These are phyloP conservation scores for Uromys caudimaculatus DNA, from an alignment of 2,797 vertebrate species.

Conservation along the genomic window DNA sequence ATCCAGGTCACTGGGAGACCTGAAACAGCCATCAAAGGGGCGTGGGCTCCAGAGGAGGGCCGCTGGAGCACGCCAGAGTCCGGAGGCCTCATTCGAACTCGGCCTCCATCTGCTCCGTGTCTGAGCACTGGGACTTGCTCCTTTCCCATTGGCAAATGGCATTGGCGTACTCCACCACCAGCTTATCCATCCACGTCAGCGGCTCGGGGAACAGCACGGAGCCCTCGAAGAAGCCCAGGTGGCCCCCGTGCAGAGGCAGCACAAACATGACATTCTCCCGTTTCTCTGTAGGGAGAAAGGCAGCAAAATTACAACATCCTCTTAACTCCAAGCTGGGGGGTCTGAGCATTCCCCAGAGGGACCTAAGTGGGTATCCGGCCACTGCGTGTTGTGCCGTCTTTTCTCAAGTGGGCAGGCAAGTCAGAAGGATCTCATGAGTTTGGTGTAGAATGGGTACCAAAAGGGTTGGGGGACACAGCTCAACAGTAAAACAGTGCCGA, in stretches of 20 bases:
- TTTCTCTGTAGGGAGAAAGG: conserved; percentile 89
- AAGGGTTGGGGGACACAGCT: background rate
- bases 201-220: conserved; percentile 95
- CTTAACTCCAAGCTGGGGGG: background rate
- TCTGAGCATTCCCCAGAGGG: background rate
- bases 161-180: conserved; percentile 95
- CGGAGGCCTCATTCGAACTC: conserved; percentile 86
- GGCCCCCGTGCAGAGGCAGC: conserved; percentile 95
- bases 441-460: background rate
- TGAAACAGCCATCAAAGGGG: conserved; percentile 83
- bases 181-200: conserved; percentile 98
- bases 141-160: conserved; percentile 97
- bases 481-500: background rate
- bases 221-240: conserved; percentile 98
- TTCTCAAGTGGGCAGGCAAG: background rate
- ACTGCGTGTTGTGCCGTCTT: background rate
- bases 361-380: background rate
- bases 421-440: background rate
- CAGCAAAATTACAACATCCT: background rate
- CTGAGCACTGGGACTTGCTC: conserved; percentile 94
- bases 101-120: conserved; percentile 86
- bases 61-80: conserved; percentile 79
- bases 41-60: conserved; percentile 79
- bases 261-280: conserved; percentile 95
- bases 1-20: conserved; percentile 82